phyloP scores from a whole-genome alignment of 2,113 vertebrate species.

The Hyla sarda region DNA sequence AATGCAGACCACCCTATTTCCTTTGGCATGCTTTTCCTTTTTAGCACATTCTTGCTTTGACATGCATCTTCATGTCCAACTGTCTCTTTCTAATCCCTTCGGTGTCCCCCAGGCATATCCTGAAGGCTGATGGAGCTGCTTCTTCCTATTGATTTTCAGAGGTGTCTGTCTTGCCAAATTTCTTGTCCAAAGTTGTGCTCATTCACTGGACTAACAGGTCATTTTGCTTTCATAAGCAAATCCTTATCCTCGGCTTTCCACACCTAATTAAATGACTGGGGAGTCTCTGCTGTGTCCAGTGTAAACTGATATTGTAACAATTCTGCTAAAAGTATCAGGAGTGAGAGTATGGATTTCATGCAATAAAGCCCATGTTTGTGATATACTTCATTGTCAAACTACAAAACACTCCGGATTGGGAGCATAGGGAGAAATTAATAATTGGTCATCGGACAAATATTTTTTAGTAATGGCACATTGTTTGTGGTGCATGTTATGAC shows the following conservation, averaged over 20 bases:
- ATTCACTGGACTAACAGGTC: constrained; percentile 32
- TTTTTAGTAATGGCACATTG: no score
- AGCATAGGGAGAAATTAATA: no score
- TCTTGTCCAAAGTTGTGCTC: constrained; percentile 37
- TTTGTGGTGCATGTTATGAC: no score
- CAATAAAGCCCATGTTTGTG: not conserved
- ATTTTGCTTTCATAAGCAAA: constrained; percentile 35
- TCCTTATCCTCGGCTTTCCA: constrained; percentile 19
- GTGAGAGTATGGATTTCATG: not conserved
- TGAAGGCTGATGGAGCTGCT: constrained; percentile 17
- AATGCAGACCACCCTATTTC: constrained; percentile 39
- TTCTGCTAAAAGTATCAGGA: not conserved
- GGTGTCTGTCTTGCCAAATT: constrained; percentile 39
- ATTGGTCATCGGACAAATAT: no score
- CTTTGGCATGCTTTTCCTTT: constrained; percentile 38
- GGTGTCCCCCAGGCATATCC: constrained; percentile 15
- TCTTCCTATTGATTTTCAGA: constrained; percentile 22
- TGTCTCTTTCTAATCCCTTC: constrained; percentile 43
- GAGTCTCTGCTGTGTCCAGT: not conserved
- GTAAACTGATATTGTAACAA: not conserved
- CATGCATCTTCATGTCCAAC: constrained; percentile 41
- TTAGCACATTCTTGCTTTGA: constrained; percentile 42
- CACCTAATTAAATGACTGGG: constrained; percentile 8
- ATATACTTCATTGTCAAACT: not conserved
- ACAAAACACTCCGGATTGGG: no score